Percentiles rank a stretch among this genome's conserved stretches.
Conservation (phyloP, 2,888 invertebrate species). For the Melanargia galathea region DNA sequence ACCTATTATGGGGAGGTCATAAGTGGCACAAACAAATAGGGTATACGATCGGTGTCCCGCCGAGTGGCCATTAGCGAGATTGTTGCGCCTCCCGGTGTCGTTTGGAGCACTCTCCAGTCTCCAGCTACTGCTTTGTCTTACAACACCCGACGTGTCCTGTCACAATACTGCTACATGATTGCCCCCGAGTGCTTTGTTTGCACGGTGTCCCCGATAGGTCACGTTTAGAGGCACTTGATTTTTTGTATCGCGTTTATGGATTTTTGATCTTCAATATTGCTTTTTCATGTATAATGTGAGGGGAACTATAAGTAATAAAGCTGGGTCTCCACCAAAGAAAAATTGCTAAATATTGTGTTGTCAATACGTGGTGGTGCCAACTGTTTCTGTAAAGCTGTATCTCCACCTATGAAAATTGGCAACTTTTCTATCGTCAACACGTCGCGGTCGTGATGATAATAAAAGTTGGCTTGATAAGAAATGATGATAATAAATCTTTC, state of each 20-base stretch:
- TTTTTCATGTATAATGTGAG: background rate
- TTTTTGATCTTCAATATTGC: background rate
- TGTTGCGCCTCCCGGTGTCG: conserved; percentile 54
- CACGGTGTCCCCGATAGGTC: conserved; percentile 43
- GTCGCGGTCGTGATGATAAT: too few species aligned
- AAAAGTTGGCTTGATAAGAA: too few species aligned
- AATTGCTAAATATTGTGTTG: too few species aligned
- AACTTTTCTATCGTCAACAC: too few species aligned
- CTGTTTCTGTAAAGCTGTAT: too few species aligned
- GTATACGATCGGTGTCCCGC: conserved; percentile 20
- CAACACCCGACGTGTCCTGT: conserved; percentile 16
- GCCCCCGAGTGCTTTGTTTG: conserved; percentile 18
- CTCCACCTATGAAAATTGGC: too few species aligned
- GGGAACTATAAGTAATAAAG: too few species aligned
- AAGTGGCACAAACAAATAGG: conserved; percentile 3
- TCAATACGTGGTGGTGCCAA: too few species aligned
- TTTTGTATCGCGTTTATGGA: conserved; percentile 6
- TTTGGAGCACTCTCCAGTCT: conserved; percentile 50
- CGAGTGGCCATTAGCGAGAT: conserved; percentile 61
- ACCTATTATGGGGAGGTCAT: background rate
- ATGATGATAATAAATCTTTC: too few species aligned
- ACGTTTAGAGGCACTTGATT: conserved; percentile 37
- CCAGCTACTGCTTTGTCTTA: conserved; percentile 51
- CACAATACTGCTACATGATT: conserved; percentile 18
- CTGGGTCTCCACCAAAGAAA: too few species aligned